Conservation (phyloP, 2,113 vertebrate genomes). For the Rissa tridactyla region DNA sequence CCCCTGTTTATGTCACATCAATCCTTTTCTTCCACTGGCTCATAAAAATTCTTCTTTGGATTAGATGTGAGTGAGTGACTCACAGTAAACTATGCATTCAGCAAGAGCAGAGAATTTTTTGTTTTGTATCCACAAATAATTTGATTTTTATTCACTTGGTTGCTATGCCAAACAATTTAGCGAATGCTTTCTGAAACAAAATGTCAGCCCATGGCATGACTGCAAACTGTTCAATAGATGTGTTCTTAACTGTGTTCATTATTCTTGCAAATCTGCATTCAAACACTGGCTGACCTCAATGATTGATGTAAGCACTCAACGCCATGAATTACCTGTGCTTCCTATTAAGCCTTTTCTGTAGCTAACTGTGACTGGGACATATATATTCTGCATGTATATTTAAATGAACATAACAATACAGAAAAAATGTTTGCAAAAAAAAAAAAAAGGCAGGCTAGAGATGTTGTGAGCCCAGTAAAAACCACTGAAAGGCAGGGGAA, state of each 20-base stretch:
- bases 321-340: neutral
- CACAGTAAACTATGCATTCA: neutral
- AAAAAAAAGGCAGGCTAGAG: neutral
- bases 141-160: conserved; percentile 29
- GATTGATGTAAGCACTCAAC: neutral
- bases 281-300: neutral
- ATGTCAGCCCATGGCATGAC: conserved; percentile 17
- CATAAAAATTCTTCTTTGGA: neutral
- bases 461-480: neutral
- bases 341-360: neutral
- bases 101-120: neutral
- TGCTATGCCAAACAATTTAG: conserved; percentile 54
- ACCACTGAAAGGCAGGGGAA: neutral
- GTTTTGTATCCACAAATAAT: neutral
- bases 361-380: neutral
- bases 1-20: neutral
- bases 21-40: neutral
- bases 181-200: conserved; percentile 41
- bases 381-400: neutral
- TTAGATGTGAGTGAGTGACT: neutral
- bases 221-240: neutral
- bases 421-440: neutral
- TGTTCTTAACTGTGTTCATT: neutral
- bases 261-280: neutral
- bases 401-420: neutral